Evolutionary conservation across 2,888 invertebrate genomes (phyloP).

Genomic region (Nomada fabriciana): DNA sequence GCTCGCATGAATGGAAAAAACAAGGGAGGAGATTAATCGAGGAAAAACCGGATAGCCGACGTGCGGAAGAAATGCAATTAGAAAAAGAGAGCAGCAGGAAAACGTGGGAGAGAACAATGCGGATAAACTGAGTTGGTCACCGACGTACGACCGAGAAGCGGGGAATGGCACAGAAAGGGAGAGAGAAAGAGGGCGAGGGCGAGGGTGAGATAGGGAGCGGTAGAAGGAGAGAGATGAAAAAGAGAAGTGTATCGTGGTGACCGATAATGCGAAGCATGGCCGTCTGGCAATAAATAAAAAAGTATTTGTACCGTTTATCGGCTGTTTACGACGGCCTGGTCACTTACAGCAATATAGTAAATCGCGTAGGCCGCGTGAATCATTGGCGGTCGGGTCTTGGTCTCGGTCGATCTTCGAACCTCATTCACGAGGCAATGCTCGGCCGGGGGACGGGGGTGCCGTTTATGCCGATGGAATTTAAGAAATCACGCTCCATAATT

Average conservation of each 20-base stretch:
- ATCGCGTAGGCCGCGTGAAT: conserved; percentile 76
- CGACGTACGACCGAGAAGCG: not conserved
- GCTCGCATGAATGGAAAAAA: conserved; percentile 50
- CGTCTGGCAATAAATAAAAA: conserved; percentile 67
- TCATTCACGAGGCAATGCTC: conserved; percentile 61
- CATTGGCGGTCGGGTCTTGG: conserved; percentile 60
- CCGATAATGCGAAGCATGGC: conserved; percentile 62
- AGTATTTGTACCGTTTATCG: conserved; percentile 68
- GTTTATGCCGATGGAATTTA: conserved; percentile 53
- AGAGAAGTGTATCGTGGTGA: conserved; percentile 46
- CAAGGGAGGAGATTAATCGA: conserved; percentile 36
- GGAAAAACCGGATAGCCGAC: conserved; percentile 35
- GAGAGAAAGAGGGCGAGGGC: not conserved
- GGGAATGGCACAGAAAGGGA: not conserved
- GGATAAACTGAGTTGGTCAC: conserved; percentile 28
- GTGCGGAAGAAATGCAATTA: conserved; percentile 57
- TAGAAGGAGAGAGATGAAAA: conserved; percentile 1
- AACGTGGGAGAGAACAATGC: conserved; percentile 41
- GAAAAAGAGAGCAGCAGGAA: conserved; percentile 39
- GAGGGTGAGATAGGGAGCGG: conserved; percentile 14
- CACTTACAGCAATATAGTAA: conserved; percentile 74
- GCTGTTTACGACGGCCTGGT: conserved; percentile 66
- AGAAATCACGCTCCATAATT: conserved; percentile 64
- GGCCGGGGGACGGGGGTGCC: not conserved
- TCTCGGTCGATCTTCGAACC: conserved; percentile 71